Conservation (phyloP, 2,888 invertebrate species). For the Calameuta pallipes region DNA sequence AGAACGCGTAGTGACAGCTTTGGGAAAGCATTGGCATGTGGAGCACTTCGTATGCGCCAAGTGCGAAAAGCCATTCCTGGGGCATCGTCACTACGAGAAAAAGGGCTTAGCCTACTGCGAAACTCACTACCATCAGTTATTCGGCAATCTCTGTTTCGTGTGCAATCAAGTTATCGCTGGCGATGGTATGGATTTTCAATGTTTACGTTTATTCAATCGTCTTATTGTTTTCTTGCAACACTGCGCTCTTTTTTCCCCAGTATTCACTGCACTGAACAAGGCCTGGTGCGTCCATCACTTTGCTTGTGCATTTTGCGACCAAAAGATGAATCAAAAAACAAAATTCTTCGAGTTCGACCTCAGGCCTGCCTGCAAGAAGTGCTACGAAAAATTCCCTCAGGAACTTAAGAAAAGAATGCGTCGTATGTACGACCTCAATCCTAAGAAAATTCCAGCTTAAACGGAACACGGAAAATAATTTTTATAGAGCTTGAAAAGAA, state of each 20-base stretch:
- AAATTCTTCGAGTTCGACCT: constrained; percentile 99
- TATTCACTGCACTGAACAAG: constrained; percentile 97
- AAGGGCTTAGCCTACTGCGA: constrained; percentile 99
- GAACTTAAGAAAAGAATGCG: constrained; percentile 93
- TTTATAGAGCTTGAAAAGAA: not conserved
- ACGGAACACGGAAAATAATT: constrained; percentile 23
- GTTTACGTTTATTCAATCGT: not conserved
- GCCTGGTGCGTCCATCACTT: constrained; percentile 99
- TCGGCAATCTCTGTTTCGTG: constrained; percentile 98
- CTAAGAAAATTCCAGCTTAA: constrained; percentile 68
- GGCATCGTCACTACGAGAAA: constrained; percentile 98
- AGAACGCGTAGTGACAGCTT: constrained; percentile 97
- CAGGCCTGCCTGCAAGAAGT: constrained; percentile 98
- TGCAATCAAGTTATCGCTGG: constrained; percentile 98
- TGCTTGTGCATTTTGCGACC: constrained; percentile 96
- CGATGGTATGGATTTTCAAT: constrained; percentile 79
- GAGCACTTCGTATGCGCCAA: constrained; percentile 99
- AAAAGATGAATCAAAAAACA: constrained; percentile 94
- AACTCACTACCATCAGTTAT: constrained; percentile 98
- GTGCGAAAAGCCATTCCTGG: constrained; percentile 99
- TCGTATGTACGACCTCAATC: constrained; percentile 86
- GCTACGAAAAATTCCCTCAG: constrained; percentile 95
- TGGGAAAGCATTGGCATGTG: constrained; percentile 99
- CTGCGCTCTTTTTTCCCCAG: constrained; percentile 68
- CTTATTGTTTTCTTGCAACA: constrained; percentile 25